These are phyloP conservation scores for Drosophila nikananu DNA, from an alignment of 1,140 invertebrate species.

Conservation along the genomic window DNA sequence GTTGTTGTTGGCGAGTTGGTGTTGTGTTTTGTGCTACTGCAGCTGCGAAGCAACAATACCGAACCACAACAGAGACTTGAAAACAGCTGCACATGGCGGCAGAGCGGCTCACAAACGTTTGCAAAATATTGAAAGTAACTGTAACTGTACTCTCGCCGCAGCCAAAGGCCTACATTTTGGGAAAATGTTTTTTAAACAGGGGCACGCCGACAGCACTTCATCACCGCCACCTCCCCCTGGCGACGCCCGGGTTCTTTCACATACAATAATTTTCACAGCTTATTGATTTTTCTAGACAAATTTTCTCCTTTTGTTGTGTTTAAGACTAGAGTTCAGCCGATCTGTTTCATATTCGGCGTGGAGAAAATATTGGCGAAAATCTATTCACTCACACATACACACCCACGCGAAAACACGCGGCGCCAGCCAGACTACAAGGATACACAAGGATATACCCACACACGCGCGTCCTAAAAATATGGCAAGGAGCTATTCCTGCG, in stretches of 20 bases:
- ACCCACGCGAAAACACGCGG: slow-evolving; percentile 72
- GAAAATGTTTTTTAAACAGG: slow-evolving; percentile 1
- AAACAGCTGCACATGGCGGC: slow-evolving; percentile 71
- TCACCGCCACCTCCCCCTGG: slow-evolving; percentile 1
- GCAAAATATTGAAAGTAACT: slow-evolving; percentile 25
- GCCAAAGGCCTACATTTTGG: background rate
- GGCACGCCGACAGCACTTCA: background rate
- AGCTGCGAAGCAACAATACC: slow-evolving; percentile 68
- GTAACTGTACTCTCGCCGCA: slow-evolving; percentile 49
- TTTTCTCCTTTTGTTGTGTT: slow-evolving; percentile 22
- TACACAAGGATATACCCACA: slow-evolving; percentile 57
- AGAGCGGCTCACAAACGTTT: slow-evolving; percentile 56
- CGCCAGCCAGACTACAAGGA: slow-evolving; percentile 78
- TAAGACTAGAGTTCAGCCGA: slow-evolving; percentile 4
- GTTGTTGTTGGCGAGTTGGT: slow-evolving; percentile 21
- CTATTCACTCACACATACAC: slow-evolving; percentile 31
- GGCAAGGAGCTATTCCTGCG: background rate
- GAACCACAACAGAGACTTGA: slow-evolving; percentile 61
- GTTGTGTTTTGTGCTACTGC: slow-evolving; percentile 43
- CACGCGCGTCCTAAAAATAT: slow-evolving; percentile 24
- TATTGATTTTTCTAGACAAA: slow-evolving; percentile 71
- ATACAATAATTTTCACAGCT: slow-evolving; percentile 15
- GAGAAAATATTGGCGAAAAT: slow-evolving; percentile 34
- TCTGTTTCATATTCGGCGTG: slow-evolving; percentile 8
- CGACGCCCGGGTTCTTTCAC: slow-evolving; percentile 1